Conservation (phyloP, 2,797 vertebrate species). For the Gorsachius magnificus region DNA sequence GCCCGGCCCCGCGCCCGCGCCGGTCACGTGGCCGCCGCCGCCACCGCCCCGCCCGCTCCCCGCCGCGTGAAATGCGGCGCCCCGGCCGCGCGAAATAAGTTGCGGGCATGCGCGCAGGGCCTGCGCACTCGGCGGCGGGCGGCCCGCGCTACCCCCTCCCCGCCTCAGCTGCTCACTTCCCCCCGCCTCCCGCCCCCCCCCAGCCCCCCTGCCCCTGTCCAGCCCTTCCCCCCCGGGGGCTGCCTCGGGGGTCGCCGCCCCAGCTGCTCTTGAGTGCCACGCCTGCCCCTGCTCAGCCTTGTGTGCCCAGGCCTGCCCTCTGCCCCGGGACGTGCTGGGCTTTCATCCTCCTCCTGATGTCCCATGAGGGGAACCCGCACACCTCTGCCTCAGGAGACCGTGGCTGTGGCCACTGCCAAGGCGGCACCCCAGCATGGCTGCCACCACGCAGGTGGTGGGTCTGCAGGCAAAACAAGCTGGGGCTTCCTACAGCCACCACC, state of each 20-base stretch:
- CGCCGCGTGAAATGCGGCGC: constrained; percentile 21
- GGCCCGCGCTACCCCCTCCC: constrained; percentile 40
- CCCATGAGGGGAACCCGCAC: rapidly evolving
- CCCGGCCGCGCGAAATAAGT: constrained; percentile 23
- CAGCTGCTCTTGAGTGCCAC: not conserved
- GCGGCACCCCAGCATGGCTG: rapidly evolving
- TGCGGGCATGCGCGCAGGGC: constrained; percentile 42
- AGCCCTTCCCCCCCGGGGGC: too few relatives aligned
- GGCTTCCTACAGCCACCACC: not conserved
- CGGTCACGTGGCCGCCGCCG: constrained; percentile 1
- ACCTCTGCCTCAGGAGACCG: rapidly evolving
- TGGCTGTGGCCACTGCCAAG: rapidly evolving
- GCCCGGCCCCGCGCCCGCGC: not conserved
- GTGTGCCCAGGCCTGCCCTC: rapidly evolving
- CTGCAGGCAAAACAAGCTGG: too few relatives aligned
- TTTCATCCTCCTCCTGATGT: too few relatives aligned
- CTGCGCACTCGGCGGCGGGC: constrained; percentile 1
- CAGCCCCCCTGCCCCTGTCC: not conserved
- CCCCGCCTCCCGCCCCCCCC: not conserved
- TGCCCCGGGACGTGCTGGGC: rapidly evolving
- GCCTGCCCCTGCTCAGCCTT: not conserved
- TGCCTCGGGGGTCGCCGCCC: not conserved
- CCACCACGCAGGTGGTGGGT: rapidly evolving
- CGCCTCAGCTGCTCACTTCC: not conserved
- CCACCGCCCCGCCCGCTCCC: not conserved